Conservation (phyloP, 2,888 invertebrate species). For the Nomada goodeniana region DNA sequence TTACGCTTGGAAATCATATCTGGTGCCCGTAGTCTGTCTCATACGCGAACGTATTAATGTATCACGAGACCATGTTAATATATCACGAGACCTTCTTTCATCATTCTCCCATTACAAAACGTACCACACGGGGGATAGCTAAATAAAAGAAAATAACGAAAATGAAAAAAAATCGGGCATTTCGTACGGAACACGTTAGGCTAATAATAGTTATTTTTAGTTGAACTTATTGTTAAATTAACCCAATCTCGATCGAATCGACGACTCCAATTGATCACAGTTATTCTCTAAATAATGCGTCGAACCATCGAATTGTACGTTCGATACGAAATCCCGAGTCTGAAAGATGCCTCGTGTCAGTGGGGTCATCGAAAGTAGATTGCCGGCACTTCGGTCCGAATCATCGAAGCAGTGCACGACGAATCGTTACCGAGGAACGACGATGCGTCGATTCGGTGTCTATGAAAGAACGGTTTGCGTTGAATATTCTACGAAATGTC, state of each 20-base stretch:
- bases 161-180: neutral
- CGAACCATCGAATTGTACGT: neutral
- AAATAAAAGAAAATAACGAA: neutral
- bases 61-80: constrained; percentile 36
- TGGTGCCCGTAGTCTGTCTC: neutral
- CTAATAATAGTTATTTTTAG: no score
- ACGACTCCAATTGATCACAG: neutral
- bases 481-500: constrained; percentile 26
- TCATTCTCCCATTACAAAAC: constrained; percentile 19
- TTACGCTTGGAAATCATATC: constrained; percentile 55
- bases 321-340: constrained; percentile 44
- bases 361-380: constrained; percentile 58
- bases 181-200: no score
- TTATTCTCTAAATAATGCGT: neutral
- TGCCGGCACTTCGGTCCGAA: constrained; percentile 1
- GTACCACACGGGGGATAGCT: neutral
- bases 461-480: constrained; percentile 33
- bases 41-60: constrained; percentile 33
- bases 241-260: no score
- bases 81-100: constrained; percentile 32
- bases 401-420: constrained; percentile 37
- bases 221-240: no score
- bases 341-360: constrained; percentile 40
- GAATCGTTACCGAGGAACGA: constrained; percentile 14
- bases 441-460: constrained; percentile 58